These are phyloP conservation scores for Columba janthina DNA, from an alignment of 2,113 vertebrate genomes.

Conservation along the genomic window DNA sequence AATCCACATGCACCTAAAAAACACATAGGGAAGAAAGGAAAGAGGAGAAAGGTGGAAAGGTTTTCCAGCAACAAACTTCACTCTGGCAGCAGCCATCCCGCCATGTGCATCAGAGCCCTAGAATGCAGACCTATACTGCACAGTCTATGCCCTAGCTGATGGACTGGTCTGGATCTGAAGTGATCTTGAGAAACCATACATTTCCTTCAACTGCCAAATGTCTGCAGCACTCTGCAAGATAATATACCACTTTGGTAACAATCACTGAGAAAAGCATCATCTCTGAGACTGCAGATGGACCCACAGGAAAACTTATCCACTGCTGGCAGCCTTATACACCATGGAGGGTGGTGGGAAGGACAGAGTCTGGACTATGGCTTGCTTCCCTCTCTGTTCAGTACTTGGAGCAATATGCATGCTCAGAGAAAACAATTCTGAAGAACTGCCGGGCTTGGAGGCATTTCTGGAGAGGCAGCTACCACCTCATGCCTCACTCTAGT, in stretches of 20 bases:
- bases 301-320: neutral
- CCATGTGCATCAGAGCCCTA: neutral
- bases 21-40: neutral
- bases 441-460: neutral
- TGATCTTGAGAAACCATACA: neutral
- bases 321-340: neutral
- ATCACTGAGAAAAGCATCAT: neutral
- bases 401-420: neutral
- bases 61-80: neutral
- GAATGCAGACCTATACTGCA: neutral
- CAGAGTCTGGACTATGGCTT: neutral
- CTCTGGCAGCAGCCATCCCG: neutral
- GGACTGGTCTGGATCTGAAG: neutral
- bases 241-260: neutral
- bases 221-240: neutral
- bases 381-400: neutral
- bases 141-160: neutral
- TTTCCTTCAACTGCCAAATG: neutral
- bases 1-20: neutral
- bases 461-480: neutral
- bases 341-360: neutral
- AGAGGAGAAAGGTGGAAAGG: neutral
- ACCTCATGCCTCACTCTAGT: neutral
- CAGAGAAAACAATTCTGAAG: neutral
- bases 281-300: rapidly evolving